Base-by-base conservation (phyloP, 2,888 invertebrate genomes). In the Drepana falcataria region DNA sequence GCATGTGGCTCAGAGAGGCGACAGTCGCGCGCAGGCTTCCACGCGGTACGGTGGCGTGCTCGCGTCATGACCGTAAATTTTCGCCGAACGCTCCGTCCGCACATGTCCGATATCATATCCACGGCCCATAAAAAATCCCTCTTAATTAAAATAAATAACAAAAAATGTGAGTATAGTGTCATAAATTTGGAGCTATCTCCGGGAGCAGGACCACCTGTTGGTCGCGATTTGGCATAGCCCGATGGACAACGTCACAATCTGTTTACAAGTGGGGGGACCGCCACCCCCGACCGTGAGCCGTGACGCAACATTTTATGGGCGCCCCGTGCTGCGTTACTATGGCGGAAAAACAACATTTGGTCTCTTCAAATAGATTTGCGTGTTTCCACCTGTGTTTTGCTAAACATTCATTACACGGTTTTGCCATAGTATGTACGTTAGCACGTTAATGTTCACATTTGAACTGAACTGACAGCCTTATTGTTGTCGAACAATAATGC, bases 21-120 rank as follows among this genome's bases (percentile, higher is more conserved):
- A 70, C 87, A 91, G 91, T 91, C 81, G 85, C 87, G 91, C 90
- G 90, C 89, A 90, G 89, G 82, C 90, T 79, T 82, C 77, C 85
- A 84, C 80, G 87, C 88, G 81, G 75, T 71, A 63, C 85, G 85
- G 90, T 85, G 80, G 87, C 78, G 84, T 77, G 69, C 64, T 58
- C 66, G 73, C 75, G 77, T 66, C 66, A 82, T 80, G 82, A 73
- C 79, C 66, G 77, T 65, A 72, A 68, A 75, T 60, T 73, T 65
- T 65, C 56, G 63, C 67, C 77, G 76, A 77, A 74, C 81, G 74
- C 76, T 73, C 73, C 77, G 73, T 73, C 73, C 77, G 75, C 73
- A 66, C 68, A 75, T 71, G 69, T 71, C 66, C 65, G 66, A 65
- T 44, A 44, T 65, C 67, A 62, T 58, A 61, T 60, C 55, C 59